Base-by-base conservation (phyloP, 2,113 vertebrate species). In the Trematocara macrostoma region DNA sequence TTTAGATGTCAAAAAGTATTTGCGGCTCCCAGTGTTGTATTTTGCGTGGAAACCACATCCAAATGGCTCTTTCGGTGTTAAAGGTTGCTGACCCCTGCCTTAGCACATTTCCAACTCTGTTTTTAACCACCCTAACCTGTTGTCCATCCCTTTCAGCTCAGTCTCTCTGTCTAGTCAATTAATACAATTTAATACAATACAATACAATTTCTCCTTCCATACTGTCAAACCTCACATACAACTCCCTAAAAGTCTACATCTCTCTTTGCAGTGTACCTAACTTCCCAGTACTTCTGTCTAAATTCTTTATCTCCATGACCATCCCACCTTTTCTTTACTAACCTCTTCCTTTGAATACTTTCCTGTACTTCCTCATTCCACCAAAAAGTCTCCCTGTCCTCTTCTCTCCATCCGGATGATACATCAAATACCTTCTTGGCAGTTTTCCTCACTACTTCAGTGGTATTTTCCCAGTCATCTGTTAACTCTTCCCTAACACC, bases 41-140 rank as follows among this genome's bases (percentile, higher is more conserved):
- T 57, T 57, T 57, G 55, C 0, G 7, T 31, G 26, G 26, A 31
- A 57, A 57, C 26, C 4, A 0, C 2, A 23, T 29, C 7, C 55
- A 57, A 57, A 31, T 29, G 4, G 12, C 55, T 53, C 49, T 55
- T 57, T 8, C 0, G 4, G 0, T 57, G 12, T 57, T 57, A 57
- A 57, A 57, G 12, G 55, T 57, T 57, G 55, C 26, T 31, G 55
- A 57, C 55, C 14, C 26, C 55, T 57, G 55, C 64, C 40, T 69
- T 69, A 69, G 38, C 38, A 23, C 64, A 69, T 42, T 69, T 69
- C 20, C 38, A 15, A 26, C 64, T 69, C 0, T 26, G 5, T 45
- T 42, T 23, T 71, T 71, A 45, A 71, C 3, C 20, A 45, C 12
- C 64, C 64, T 12, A 69, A 69, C 64, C 64, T 42, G 12, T 38